Evolutionary conservation across 1,140 invertebrate species (phyloP).

Genomic region (Babylonia areolata): DNA sequence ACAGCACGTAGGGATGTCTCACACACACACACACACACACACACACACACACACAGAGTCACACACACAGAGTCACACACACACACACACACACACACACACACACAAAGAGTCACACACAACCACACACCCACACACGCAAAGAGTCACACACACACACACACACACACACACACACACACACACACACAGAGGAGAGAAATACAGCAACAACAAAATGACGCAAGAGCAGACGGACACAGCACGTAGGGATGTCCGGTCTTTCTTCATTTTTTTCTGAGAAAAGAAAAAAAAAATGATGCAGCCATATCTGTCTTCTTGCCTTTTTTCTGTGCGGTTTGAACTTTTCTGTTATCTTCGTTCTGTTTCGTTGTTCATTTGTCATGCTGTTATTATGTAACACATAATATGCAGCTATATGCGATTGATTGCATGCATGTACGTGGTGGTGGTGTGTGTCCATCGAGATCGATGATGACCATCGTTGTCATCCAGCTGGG

Average conservation of each 20-base stretch:
- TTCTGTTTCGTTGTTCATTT: too few relatives aligned
- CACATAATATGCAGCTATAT: too few relatives aligned
- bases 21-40: too few relatives aligned
- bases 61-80: not conserved
- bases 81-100: not conserved
- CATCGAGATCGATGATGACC: too few relatives aligned
- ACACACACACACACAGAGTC: not conserved
- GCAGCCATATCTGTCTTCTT: not conserved
- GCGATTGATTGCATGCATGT: too few relatives aligned
- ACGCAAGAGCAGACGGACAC: not conserved
- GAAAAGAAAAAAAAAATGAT: not conserved
- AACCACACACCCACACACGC: not conserved
- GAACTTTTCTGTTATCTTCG: not conserved
- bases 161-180: not conserved
- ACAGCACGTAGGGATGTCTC: too few relatives aligned
- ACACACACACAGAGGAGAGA: constrained; percentile 6
- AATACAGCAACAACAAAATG: too few relatives aligned
- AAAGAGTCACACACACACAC: not conserved
- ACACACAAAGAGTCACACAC: not conserved
- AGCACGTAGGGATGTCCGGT: too few relatives aligned
- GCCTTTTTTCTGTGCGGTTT: not conserved
- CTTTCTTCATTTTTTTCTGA: too few relatives aligned
- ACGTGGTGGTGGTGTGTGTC: too few relatives aligned
- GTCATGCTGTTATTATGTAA: too few relatives aligned
- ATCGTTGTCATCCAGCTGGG: too few relatives aligned